Evolutionary conservation across 1,140 invertebrate species (phyloP), one percentile per base, ranked within the genome.

Genomic region (Drosophila subpulchrella): DNA sequence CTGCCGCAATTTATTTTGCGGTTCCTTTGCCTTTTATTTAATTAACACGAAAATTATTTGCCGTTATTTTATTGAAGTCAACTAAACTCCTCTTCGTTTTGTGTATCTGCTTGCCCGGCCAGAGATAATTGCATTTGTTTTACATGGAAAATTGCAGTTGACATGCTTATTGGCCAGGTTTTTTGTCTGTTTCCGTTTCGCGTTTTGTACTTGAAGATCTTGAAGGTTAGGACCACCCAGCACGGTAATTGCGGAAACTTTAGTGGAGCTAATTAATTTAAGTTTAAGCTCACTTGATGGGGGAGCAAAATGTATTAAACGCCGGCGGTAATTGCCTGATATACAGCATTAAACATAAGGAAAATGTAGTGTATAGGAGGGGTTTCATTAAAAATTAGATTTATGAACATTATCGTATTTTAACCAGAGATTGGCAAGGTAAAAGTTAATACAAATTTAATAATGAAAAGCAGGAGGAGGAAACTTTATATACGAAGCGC

Each of bases 161-260:
- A 85, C 77, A 60, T 85, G 74, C 67, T 78, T 61, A 84, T 71
- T 71, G 68, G 68, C 42, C 67, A 48, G 34, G 30, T 58, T 71
- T 71, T 70, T 48, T 17, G 62, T 65, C 55, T 62, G 56, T 48
- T 32, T 51, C 54, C 61, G 57, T 47, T 20, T 46, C 50, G 41
- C 15, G n/a, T 32, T 72, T 54, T 30, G 39, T 54, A 55, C 53
- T 67, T 67, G 55, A 58, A 32, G 46, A 36, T 54, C 46, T 75
- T 58, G 81, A 83, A 84, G 81, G 81, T 80, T 84, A 75, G 76
- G 81, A 84, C 81, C 81, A 77, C 77, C 81, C 81, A 66, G 59
- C 51, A 55, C 15, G 54, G 27, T 79, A 83, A 83, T 84, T 83
- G 53, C 53, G 36, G 44, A 60, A 66, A 78, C 67, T 82, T 79